phyloP scores from a whole-genome alignment of 2,888 invertebrate species.

The Philereme transversata region DNA sequence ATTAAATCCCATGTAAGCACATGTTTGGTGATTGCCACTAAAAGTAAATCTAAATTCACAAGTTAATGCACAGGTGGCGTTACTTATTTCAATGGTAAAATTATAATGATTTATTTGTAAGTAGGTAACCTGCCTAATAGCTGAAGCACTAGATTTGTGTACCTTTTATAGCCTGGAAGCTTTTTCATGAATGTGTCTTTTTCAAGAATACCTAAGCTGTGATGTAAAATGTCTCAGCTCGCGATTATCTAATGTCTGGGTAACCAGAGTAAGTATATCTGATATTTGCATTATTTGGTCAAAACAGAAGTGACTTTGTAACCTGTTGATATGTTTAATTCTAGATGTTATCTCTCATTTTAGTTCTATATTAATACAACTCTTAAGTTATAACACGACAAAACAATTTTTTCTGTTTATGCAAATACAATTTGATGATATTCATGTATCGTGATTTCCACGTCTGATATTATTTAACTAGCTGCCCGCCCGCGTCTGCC shows the following conservation, averaged over 20 bases:
- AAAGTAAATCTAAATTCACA: slow-evolving; percentile 21
- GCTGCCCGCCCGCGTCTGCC: too few species aligned
- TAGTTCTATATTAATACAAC: too few species aligned
- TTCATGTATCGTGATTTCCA: too few species aligned
- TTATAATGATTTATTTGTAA: background rate
- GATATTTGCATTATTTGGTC: background rate
- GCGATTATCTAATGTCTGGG: background rate
- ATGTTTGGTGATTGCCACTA: slow-evolving; percentile 48
- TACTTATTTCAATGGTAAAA: slow-evolving; percentile 15
- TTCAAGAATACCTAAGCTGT: slow-evolving; percentile 4
- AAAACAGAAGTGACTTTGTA: too few species aligned
- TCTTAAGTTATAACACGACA: too few species aligned
- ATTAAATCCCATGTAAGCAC: slow-evolving; percentile 48
- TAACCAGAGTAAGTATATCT: background rate
- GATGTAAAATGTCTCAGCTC: background rate
- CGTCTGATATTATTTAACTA: too few species aligned
- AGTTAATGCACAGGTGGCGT: slow-evolving; percentile 17
- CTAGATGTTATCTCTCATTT: too few species aligned
- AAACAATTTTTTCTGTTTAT: too few species aligned
- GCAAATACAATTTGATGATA: too few species aligned
- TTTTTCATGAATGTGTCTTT: slow-evolving; percentile 6
- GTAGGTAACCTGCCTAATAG: slow-evolving; percentile 2
- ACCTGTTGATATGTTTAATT: too few species aligned
- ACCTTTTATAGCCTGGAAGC: slow-evolving; percentile 1
- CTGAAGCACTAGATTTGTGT: slow-evolving; percentile 8